These are phyloP conservation scores for Harpalus rubripes DNA, from an alignment of 2,888 invertebrate species.

Conservation along the genomic window DNA sequence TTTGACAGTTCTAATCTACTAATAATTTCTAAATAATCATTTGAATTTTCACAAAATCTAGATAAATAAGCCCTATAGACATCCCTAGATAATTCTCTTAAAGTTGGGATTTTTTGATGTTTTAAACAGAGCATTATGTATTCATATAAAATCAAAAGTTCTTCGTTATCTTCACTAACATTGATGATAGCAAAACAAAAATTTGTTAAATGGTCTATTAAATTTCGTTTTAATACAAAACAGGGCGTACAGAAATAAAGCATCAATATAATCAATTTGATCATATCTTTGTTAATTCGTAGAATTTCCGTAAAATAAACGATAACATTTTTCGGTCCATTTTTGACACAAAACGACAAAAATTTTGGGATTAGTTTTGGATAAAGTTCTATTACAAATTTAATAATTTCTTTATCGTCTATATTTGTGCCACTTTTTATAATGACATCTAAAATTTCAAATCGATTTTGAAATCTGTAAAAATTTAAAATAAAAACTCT, in stretches of 20 bases:
- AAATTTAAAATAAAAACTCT: conserved; percentile 57
- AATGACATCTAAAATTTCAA: conserved; percentile 45
- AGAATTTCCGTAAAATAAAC: conserved; percentile 44
- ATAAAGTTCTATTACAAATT: conserved; percentile 50
- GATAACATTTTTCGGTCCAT: conserved; percentile 28
- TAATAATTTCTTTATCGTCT: conserved; percentile 34
- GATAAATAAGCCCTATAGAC: background rate
- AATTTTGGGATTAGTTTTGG: conserved; percentile 51
- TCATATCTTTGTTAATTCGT: conserved; percentile 53
- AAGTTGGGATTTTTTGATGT: conserved; percentile 16
- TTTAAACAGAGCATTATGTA: conserved; percentile 19
- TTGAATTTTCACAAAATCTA: conserved; percentile 39
- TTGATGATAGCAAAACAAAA: conserved; percentile 42
- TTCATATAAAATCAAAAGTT: conserved; percentile 41
- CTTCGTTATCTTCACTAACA: conserved; percentile 6
- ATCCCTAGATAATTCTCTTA: conserved; percentile 54
- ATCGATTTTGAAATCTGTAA: conserved; percentile 37
- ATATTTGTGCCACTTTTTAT: conserved; percentile 46
- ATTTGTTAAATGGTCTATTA: conserved; percentile 42
- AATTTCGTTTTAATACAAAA: conserved; percentile 21
- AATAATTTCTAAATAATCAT: conserved; percentile 35
- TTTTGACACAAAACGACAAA: conserved; percentile 40
- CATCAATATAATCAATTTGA: conserved; percentile 48
- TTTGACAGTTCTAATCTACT: conserved; percentile 27
- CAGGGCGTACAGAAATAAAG: conserved; percentile 44